These are phyloP conservation scores for Malurus melanocephalus DNA, from an alignment of 2,113 vertebrate genomes.

Conservation along the genomic window DNA sequence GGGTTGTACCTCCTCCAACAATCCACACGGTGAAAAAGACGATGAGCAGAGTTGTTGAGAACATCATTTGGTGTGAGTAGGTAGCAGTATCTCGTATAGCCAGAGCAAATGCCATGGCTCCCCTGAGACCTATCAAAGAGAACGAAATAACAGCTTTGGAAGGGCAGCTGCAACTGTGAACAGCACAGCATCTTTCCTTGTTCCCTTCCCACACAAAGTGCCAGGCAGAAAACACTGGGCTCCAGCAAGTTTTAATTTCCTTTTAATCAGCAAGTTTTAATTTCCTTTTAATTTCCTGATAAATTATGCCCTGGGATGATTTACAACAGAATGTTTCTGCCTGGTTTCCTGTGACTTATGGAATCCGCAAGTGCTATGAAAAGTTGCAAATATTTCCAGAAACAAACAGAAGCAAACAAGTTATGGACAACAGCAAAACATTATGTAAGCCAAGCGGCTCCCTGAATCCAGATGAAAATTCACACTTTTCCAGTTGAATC, in stretches of 20 bases:
- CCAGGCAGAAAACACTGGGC: neutral
- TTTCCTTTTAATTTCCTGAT: neutral
- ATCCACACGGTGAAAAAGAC: constrained; percentile 99
- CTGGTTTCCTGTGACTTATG: neutral
- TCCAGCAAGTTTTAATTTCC: neutral
- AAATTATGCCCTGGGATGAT: neutral
- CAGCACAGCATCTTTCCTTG: neutral
- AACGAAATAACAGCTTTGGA: neutral
- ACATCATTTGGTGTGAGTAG: constrained; percentile 96
- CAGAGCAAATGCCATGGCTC: constrained; percentile 95
- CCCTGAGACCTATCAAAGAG: constrained; percentile 81
- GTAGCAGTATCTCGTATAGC: constrained; percentile 95
- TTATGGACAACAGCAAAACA: neutral
- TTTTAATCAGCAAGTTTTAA: neutral
- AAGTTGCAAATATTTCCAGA: neutral
- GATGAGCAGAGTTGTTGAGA: constrained; percentile 94
- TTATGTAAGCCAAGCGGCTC: neutral
- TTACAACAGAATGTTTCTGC: neutral
- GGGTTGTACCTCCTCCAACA: constrained; percentile 93
- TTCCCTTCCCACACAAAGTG: neutral
- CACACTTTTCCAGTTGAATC: neutral
- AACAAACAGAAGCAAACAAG: neutral
- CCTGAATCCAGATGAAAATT: neutral
- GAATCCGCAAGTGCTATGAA: neutral
- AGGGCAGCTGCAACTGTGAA: neutral